Evolutionary conservation across 2,888 invertebrate species (phyloP), one percentile per base, ranked within the genome.

Genomic region (Gnatocerus cornutus): DNA sequence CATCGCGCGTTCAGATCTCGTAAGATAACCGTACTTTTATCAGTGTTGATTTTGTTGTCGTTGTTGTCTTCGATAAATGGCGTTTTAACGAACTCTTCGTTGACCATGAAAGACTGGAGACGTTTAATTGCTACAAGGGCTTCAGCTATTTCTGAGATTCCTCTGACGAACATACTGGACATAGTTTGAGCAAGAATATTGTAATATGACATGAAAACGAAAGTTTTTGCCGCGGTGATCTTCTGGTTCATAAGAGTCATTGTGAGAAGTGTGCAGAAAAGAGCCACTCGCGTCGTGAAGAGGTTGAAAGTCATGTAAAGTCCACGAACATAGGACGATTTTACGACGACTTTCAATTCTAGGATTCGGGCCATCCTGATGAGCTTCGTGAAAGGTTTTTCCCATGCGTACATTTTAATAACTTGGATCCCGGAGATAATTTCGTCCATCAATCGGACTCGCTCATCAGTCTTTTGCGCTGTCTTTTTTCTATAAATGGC

Each of bases 371-470:
- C 88, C 1, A 87, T 80, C 50, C 86, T 87, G 3, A 93, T 87
- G 27, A 92, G 79, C 21, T 88, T 86, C 13, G 89, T 88, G 78
- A 93, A 93, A 0, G 92, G 90, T 69, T 88, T 89, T 78, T 93
- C 93, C 89, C 93, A 93, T 2, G 90, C 89, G 79, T 90, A 93
- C 90, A 91, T 90, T 83, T 92, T 92, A 73, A 92, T 90, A 71
- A 95, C 95, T 86, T 96, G 93, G 86, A 99, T 96, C 52, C 97
- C 98, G 67, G 90, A 90, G 72, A 98, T 93, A 76, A 98, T 92
- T 88, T 99, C 98, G 82, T 94, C 96, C 96, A 98, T 98, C 53
- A 97, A 88, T 59, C 95, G 90, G 43, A 98, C 94, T 72, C 98
- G 88, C 77, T 93, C 92, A 84, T 98, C 98, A 0, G 97, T 97